Evolutionary conservation across 2,888 invertebrate species (phyloP).

Genomic region (Rhorus exstirpatorius): DNA sequence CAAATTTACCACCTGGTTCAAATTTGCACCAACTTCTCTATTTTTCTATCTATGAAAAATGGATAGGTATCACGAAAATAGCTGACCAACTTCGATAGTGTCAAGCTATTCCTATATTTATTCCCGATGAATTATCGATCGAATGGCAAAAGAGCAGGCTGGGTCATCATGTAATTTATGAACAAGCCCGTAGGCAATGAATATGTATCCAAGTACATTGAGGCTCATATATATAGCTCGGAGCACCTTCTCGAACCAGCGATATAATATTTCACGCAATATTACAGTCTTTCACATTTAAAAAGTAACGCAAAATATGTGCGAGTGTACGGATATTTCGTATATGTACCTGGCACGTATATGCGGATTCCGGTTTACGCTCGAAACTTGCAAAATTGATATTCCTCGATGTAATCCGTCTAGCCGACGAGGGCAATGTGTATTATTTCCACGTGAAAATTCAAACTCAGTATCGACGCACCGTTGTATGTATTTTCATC

Average conservation of each 20-base stretch:
- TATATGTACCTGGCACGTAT: background rate
- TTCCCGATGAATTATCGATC: slow-evolving; percentile 45
- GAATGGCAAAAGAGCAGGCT: background rate
- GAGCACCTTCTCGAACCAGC: slow-evolving; percentile 17
- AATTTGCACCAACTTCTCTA: too few species aligned
- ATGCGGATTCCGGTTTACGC: background rate
- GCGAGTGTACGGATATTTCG: background rate
- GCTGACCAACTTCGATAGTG: background rate
- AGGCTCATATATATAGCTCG: background rate
- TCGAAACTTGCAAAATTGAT: slow-evolving; percentile 15
- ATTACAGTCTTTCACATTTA: slow-evolving; percentile 46
- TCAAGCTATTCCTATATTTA: slow-evolving; percentile 24
- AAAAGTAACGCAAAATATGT: background rate
- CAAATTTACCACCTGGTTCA: too few species aligned
- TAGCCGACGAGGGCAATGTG: slow-evolving; percentile 26
- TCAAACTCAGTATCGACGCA: background rate
- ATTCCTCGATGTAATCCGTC: slow-evolving; percentile 32
- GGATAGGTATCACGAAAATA: background rate
- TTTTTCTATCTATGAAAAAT: background rate
- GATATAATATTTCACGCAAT: slow-evolving; percentile 46
- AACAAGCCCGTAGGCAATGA: slow-evolving; percentile 45
- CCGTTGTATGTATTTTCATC: slow-evolving; percentile 37
- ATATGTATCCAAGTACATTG: slow-evolving; percentile 27
- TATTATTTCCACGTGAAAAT: slow-evolving; percentile 48
- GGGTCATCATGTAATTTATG: slow-evolving; percentile 60